These are phyloP conservation scores for Antechinus stuartii DNA, from an alignment of 2,113 vertebrate genomes.

Conservation along the genomic window DNA sequence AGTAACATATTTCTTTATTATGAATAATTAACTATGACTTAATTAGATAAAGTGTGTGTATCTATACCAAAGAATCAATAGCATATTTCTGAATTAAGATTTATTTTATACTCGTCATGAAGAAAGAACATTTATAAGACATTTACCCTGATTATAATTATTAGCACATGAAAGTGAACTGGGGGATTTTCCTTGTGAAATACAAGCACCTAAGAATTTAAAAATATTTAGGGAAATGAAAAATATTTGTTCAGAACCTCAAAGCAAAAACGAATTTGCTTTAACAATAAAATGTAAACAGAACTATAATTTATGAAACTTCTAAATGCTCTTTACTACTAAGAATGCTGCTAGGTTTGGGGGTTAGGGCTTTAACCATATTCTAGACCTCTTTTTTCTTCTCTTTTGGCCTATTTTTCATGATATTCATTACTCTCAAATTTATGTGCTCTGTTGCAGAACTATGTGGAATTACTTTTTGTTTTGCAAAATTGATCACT, in stretches of 20 bases:
- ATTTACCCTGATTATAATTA: constrained; percentile 16
- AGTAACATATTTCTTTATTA: not conserved
- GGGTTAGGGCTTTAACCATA: constrained; percentile 14
- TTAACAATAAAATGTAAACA: constrained; percentile 37
- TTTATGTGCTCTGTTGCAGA: not conserved
- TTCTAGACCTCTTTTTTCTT: constrained; percentile 16
- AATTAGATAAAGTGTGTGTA: not conserved
- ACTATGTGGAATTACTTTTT: constrained; percentile 35
- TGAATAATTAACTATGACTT: not conserved
- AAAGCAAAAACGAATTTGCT: constrained; percentile 49
- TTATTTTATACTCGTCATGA: not conserved
- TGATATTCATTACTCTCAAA: not conserved
- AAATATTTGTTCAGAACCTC: constrained; percentile 22
- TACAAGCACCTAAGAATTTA: constrained; percentile 36
- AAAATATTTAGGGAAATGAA: constrained; percentile 33
- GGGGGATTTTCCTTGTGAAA: not conserved
- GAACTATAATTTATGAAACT: not conserved
- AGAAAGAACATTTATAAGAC: not conserved
- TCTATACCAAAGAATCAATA: constrained; percentile 33
- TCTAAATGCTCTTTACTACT: not conserved
- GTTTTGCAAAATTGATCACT: constrained; percentile 26
- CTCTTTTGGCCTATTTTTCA: not conserved
- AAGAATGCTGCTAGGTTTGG: not conserved
- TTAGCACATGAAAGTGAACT: constrained; percentile 32
- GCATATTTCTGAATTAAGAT: constrained; percentile 36